Percentiles rank a stretch among this genome's conserved stretches.
Conservation (phyloP, 2,797 vertebrate species). For the Sebastes itinus region DNA sequence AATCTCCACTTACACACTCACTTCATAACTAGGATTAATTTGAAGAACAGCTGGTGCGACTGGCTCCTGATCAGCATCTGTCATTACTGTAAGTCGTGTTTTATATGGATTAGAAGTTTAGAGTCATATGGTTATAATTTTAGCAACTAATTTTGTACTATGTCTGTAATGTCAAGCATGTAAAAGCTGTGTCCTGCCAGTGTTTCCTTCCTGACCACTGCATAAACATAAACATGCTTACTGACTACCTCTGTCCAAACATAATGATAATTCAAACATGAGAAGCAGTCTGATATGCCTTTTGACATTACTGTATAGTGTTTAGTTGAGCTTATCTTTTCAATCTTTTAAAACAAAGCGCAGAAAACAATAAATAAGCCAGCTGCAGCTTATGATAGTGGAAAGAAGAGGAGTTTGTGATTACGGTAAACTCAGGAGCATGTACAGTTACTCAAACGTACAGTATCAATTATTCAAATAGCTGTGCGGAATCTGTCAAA, state of each 20-base stretch:
- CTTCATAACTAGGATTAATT: no score
- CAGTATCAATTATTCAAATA: constrained; percentile 43
- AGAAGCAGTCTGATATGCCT: not conserved
- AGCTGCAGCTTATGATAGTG: not conserved
- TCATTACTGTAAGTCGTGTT: no score
- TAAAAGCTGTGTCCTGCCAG: not conserved
- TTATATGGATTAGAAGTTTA: no score
- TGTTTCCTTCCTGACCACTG: not conserved
- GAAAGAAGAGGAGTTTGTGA: not conserved
- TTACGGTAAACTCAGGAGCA: constrained; percentile 1
- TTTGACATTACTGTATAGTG: not conserved
- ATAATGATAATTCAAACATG: not conserved
- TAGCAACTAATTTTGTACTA: not conserved
- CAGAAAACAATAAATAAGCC: not conserved
- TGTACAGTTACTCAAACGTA: not conserved
- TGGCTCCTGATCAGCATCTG: no score
- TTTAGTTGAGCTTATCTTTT: not conserved
- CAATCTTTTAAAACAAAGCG: not conserved
- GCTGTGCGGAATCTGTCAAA: constrained; percentile 28
- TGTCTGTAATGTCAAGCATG: not conserved
- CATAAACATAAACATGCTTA: not conserved
- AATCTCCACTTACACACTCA: no score
- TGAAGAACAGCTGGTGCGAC: no score
- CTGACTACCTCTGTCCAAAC: not conserved
- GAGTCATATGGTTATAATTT: not conserved